Base-by-base conservation (phyloP, 2,113 vertebrate genomes). In the Myotis davidii region DNA sequence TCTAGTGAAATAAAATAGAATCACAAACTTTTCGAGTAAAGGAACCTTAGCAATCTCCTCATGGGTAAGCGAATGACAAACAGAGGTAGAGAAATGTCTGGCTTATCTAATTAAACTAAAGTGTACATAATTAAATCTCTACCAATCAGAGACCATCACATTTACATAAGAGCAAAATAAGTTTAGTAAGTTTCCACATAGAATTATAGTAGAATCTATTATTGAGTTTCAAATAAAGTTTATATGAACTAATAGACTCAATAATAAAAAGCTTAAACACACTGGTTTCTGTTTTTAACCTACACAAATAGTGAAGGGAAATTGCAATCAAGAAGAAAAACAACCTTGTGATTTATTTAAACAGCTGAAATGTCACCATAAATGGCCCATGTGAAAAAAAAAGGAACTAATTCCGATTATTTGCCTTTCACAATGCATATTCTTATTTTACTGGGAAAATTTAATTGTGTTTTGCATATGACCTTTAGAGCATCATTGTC, bases 401-500 rank as follows among this genome's bases (percentile, higher is more conserved):
- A 94, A 29, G 34, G 7, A 96, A 86, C 90, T n/a, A 87, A 10
- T 94, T 97, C 91, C 94, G 97, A 95, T 67, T 85, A 81, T 92
- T 97, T 96, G 96, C 89, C 78, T 95, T 97, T 96, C 91, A 94
- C 93, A 88, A 84, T 88, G 94, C 94, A 97, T 72, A 91, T 86
- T 97, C 95, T 95, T 96, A 94, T 96, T 97, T 90, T 86, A 94
- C 93, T 94, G 96, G 67, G 78, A 94, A 97, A 97, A 95, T 95
- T 96, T 90, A 96, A 98, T 97, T 94, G 48, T 94, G 91, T 98
- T 98, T 97, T 96, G 83, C 29, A 25, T 96, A 69, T 97, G 97
- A 98, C 95, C 96, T 98, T 98, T 98, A 97, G 56, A 97, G 93
- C 72, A 96, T 96, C 90, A 96, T 97, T 97, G 96, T 98, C 91